These are phyloP conservation scores for Rattus rattus DNA, from an alignment of 2,113 vertebrate species.

Conservation along the genomic window DNA sequence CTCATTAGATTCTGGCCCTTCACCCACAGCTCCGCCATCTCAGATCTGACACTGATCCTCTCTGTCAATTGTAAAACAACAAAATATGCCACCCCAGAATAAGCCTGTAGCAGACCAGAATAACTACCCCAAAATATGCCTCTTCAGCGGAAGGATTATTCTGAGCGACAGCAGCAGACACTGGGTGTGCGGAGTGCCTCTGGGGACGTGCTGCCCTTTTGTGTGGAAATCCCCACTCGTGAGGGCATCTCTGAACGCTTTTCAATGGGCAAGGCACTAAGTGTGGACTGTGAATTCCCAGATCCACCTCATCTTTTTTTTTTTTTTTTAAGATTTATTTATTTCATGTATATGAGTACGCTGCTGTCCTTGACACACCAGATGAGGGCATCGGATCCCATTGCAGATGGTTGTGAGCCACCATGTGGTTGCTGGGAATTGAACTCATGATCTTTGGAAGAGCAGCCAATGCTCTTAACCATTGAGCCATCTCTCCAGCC, in stretches of 20 bases:
- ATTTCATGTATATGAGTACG: too few species aligned
- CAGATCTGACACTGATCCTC: constrained; percentile 13
- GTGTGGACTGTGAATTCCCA: neutral
- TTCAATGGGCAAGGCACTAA: neutral
- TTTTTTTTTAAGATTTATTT: too few species aligned
- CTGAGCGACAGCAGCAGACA: constrained; percentile 29
- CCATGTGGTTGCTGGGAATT: too few species aligned
- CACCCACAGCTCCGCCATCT: neutral
- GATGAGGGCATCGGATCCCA: too few species aligned
- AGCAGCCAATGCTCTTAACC: too few species aligned
- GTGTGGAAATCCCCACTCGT: neutral
- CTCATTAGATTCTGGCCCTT: neutral
- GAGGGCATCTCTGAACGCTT: neutral
- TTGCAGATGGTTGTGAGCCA: too few species aligned
- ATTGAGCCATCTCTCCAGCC: too few species aligned
- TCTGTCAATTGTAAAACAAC: constrained; percentile 39
- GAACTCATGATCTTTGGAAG: too few species aligned
- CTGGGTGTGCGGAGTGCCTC: neutral
- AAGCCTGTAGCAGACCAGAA: constrained; percentile 41
- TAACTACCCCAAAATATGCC: constrained; percentile 51
- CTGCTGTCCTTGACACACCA: too few species aligned
- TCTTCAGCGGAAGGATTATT: constrained; percentile 15
- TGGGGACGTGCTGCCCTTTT: neutral
- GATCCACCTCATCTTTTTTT: too few species aligned
- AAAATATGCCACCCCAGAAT: constrained; percentile 49